phyloP scores from a whole-genome alignment of 2,888 invertebrate species.

The Acrobasis suavella region DNA sequence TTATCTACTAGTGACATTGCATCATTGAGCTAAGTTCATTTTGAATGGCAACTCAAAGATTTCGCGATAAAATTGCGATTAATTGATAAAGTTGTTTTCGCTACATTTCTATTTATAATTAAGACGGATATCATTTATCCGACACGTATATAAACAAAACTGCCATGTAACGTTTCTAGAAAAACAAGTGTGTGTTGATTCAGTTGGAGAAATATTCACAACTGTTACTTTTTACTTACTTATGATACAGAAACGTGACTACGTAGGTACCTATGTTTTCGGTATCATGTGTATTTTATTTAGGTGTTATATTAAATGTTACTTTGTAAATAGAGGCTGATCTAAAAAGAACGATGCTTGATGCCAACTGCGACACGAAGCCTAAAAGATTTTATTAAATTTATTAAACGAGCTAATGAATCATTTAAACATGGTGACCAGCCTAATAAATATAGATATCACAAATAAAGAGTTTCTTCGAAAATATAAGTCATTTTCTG shows the following conservation, averaged over 20 bases:
- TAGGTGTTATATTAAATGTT: too few species aligned
- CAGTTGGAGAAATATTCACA: conserved; percentile 14
- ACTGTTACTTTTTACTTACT: not conserved
- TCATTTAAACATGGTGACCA: not conserved
- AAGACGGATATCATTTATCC: conserved; percentile 12
- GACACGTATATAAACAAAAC: conserved; percentile 2
- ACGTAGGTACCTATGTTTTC: not conserved
- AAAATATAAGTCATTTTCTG: not conserved
- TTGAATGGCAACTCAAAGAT: not conserved
- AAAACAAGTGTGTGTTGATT: conserved; percentile 2
- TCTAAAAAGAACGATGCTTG: conserved; percentile 26
- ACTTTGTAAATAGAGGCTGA: not conserved
- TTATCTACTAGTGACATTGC: not conserved
- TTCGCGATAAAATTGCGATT: not conserved
- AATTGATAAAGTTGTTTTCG: conserved; percentile 22
- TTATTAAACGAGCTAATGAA: not conserved
- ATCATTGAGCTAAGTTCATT: not conserved
- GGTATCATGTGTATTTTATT: not conserved
- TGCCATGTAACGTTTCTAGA: not conserved
- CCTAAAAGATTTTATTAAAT: not conserved
- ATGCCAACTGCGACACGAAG: conserved; percentile 42
- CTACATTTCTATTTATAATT: conserved; percentile 19
- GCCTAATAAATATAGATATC: not conserved
- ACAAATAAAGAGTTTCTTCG: not conserved
- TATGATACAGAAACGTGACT: not conserved